These are phyloP conservation scores for Nyctereutes procyonoides DNA, from an alignment of 2,113 vertebrate species.

Conservation along the genomic window DNA sequence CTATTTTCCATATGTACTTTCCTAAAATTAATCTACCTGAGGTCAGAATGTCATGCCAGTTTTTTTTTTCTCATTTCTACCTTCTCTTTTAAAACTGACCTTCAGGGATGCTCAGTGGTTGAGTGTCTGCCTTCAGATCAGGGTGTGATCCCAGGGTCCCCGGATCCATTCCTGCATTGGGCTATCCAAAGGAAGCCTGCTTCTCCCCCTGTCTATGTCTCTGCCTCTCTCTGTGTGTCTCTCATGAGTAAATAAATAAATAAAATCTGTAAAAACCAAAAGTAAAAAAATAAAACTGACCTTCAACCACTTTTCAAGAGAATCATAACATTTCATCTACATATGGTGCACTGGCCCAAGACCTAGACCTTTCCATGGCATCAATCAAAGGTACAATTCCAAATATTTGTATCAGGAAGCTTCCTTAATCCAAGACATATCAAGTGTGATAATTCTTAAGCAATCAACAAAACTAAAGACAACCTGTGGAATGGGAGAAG, in stretches of 20 bases:
- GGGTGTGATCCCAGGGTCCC: no score
- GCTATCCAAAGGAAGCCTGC: no score
- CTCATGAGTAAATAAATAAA: no score
- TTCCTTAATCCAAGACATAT: not conserved
- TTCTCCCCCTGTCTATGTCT: no score
- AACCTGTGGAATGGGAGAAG: not conserved
- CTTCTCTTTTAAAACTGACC: conserved; percentile 29
- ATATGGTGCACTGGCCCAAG: not conserved
- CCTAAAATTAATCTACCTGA: not conserved
- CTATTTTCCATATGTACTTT: not conserved
- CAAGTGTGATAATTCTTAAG: not conserved
- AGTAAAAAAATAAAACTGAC: not conserved
- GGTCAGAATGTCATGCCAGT: not conserved
- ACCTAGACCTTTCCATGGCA: not conserved
- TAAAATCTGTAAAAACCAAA: no score
- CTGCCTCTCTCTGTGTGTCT: no score
- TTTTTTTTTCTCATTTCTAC: conserved; percentile 42
- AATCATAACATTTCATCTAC: not conserved
- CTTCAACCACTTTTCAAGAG: not conserved
- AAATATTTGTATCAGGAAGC: not conserved
- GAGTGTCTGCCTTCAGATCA: no score
- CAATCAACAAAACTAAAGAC: not conserved
- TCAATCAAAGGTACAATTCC: not conserved
- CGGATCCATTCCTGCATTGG: no score
- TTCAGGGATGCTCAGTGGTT: no score